phyloP scores from a whole-genome alignment of 2,888 invertebrate genomes.

The Dasypolia templi region DNA sequence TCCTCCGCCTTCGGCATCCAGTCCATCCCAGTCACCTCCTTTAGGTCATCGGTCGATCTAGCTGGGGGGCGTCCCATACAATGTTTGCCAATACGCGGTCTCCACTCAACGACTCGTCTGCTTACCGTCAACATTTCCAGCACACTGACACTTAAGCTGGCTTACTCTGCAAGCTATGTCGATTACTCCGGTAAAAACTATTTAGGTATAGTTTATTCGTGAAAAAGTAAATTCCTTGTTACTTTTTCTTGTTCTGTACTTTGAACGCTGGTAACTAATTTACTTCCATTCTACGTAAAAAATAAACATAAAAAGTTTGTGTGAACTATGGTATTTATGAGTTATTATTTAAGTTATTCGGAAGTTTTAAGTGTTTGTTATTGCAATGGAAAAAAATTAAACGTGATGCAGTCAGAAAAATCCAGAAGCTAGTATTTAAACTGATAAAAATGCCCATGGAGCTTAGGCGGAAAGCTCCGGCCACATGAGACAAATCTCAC shows the following conservation, averaged over 20 bases:
- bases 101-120: too few species aligned
- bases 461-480: not conserved
- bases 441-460: not conserved
- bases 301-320: not conserved
- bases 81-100: too few species aligned
- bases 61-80: too few species aligned
- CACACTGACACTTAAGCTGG: not conserved
- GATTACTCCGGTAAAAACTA: not conserved
- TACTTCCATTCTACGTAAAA: not conserved
- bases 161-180: too few species aligned
- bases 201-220: not conserved
- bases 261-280: slow-evolving; percentile 5
- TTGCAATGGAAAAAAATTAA: not conserved
- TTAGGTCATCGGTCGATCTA: too few species aligned
- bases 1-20: too few species aligned
- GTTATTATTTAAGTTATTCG: not conserved
- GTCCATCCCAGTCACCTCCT: too few species aligned
- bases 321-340: not conserved
- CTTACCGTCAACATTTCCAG: not conserved
- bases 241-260: not conserved
- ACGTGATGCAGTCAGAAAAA: not conserved
- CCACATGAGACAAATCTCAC: not conserved
- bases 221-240: not conserved
- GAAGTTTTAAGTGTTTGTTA: not conserved
- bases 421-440: not conserved